These are phyloP conservation scores for Neolamprologus longior DNA, from an alignment of 2,113 vertebrate genomes.

Conservation along the genomic window DNA sequence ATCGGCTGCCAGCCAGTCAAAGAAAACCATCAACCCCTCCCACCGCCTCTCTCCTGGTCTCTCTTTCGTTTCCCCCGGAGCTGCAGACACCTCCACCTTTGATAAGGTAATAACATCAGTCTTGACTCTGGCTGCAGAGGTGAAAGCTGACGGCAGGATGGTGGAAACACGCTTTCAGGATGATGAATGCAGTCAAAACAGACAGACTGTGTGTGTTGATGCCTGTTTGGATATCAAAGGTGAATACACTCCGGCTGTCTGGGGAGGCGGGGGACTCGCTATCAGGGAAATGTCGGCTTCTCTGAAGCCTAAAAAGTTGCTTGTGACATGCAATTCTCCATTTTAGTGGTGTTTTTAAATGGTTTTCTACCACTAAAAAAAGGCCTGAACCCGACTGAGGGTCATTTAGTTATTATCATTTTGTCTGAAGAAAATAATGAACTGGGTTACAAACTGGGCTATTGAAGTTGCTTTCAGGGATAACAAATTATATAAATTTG, in stretches of 20 bases:
- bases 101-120: constrained; percentile 77
- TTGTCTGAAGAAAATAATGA: neutral
- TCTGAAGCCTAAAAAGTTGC: neutral
- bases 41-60: neutral
- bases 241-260: constrained; percentile 19
- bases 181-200: constrained; percentile 82
- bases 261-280: neutral
- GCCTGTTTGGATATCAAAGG: constrained; percentile 44
- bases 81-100: constrained; percentile 78
- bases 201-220: constrained; percentile 16
- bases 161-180: constrained; percentile 79
- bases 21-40: constrained; percentile 47
- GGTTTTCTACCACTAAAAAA: neutral
- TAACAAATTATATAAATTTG: neutral
- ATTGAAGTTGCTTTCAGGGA: neutral
- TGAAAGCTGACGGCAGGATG: constrained; percentile 83
- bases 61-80: constrained; percentile 43
- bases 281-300: neutral
- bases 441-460: neutral
- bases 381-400: neutral
- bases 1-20: constrained; percentile 66
- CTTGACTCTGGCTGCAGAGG: constrained; percentile 79
- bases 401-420: neutral
- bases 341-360: neutral
- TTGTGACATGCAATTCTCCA: neutral